phyloP scores from a whole-genome alignment of 1,140 invertebrate genomes.

The Camponotus floridanus region DNA sequence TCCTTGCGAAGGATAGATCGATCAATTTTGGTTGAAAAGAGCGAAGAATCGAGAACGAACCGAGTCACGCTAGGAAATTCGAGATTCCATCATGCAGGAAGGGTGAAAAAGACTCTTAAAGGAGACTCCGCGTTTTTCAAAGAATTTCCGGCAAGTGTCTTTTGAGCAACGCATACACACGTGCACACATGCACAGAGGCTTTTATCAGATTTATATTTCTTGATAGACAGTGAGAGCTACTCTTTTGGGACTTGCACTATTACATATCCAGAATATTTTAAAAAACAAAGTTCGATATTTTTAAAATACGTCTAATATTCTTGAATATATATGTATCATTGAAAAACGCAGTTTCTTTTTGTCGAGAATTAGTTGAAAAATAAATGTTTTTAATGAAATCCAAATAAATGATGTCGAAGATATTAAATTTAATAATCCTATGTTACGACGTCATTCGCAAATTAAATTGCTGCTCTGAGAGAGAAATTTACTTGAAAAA shows the following conservation, averaged over 20 bases:
- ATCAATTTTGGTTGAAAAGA: slow-evolving; percentile 39
- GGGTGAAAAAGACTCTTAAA: neutral
- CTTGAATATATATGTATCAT: neutral
- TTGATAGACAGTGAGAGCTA: slow-evolving; percentile 13
- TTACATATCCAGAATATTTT: neutral
- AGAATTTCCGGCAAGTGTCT: slow-evolving; percentile 39
- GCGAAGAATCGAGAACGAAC: neutral
- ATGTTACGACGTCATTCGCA: neutral
- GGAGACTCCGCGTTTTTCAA: slow-evolving; percentile 19
- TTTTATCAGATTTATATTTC: slow-evolving; percentile 42
- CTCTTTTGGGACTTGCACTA: neutral
- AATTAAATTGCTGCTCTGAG: neutral
- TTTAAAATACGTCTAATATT: neutral
- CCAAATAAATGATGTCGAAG: neutral
- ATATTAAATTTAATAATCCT: neutral
- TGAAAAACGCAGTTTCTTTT: neutral
- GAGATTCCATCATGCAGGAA: slow-evolving; percentile 10
- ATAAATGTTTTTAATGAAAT: neutral
- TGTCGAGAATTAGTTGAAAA: slow-evolving; percentile 1
- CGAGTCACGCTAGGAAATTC: slow-evolving; percentile 37
- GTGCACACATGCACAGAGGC: neutral
- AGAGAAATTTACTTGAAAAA: neutral
- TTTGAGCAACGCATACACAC: slow-evolving; percentile 3
- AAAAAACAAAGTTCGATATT: neutral
- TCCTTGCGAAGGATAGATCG: slow-evolving; percentile 12